These are phyloP conservation scores for Salvelinus alpinus DNA, from an alignment of 2,113 vertebrate species.

Conservation along the genomic window DNA sequence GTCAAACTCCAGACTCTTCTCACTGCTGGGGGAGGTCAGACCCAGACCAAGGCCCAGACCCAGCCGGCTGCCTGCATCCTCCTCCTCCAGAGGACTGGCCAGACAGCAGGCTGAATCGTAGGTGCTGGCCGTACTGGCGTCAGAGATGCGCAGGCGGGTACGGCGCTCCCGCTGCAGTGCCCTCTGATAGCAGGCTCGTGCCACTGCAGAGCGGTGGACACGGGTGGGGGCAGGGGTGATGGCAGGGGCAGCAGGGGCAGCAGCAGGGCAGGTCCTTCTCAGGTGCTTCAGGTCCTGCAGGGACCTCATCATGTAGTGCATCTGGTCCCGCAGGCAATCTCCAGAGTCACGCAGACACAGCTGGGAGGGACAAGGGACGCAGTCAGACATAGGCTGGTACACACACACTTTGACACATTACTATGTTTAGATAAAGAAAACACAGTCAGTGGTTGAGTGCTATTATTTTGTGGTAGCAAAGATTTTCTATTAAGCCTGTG, in stretches of 20 bases:
- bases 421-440: neutral
- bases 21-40: constrained; percentile 73
- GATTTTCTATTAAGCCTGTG: neutral
- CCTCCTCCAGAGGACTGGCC: constrained; percentile 75
- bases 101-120: constrained; percentile 87
- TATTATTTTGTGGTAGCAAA: neutral
- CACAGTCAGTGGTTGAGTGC: neutral
- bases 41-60: constrained; percentile 50
- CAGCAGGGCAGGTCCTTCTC: constrained; percentile 57
- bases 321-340: constrained; percentile 74
- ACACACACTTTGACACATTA: neutral
- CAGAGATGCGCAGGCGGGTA: constrained; percentile 62
- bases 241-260: constrained; percentile 24
- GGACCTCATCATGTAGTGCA: constrained; percentile 82
- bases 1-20: constrained; percentile 88
- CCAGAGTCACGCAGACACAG: constrained; percentile 77
- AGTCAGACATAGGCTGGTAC: constrained; percentile 14
- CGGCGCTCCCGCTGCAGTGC: constrained; percentile 65
- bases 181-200: constrained; percentile 61
- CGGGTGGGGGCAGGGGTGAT: constrained; percentile 43
- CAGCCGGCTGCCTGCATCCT: constrained; percentile 55
- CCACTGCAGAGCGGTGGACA: constrained; percentile 48
- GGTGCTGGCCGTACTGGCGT: constrained; percentile 79
- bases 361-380: constrained; percentile 62
- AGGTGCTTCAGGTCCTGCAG: constrained; percentile 75